Evolutionary conservation across 2,888 invertebrate genomes (phyloP).

Genomic region (Sinelater perroti): DNA sequence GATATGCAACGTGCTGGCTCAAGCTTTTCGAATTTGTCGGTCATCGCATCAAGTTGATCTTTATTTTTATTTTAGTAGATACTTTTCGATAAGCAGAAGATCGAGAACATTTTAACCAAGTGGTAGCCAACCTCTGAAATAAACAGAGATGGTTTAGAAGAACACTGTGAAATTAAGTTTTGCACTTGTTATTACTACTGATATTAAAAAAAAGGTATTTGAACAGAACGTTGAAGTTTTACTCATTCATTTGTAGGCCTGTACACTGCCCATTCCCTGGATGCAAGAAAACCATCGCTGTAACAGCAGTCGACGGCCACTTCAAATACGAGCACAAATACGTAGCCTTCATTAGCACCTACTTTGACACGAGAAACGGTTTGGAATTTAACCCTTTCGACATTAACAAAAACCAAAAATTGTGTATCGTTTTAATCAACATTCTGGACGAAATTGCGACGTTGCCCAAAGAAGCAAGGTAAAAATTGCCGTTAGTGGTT

Average conservation of each 20-base stretch:
- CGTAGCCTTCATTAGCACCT: conserved; percentile 50
- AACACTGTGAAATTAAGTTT: too few species aligned
- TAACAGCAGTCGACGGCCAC: conserved; percentile 64
- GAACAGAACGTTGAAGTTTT: too few species aligned
- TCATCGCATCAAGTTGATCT: too few species aligned
- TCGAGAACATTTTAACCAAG: too few species aligned
- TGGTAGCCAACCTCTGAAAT: too few species aligned
- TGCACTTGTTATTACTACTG: too few species aligned
- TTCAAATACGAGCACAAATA: conserved; percentile 66
- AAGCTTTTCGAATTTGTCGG: too few species aligned
- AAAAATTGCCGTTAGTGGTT: not conserved
- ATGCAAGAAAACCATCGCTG: conserved; percentile 65
- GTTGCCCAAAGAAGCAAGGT: not conserved
- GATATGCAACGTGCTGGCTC: too few species aligned
- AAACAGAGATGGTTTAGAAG: too few species aligned
- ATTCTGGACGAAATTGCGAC: conserved; percentile 36
- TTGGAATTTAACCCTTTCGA: conserved; percentile 52
- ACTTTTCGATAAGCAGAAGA: too few species aligned
- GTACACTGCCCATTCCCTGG: conserved; percentile 63
- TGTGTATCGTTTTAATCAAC: conserved; percentile 49
- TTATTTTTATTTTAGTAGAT: too few species aligned
- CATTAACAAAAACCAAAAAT: conserved; percentile 47
- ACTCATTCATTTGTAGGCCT: conserved; percentile 57
- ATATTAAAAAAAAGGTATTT: too few species aligned
- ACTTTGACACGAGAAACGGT: conserved; percentile 51